phyloP scores from a whole-genome alignment of 1,140 invertebrate genomes.

The Conopomorpha cramerella region DNA sequence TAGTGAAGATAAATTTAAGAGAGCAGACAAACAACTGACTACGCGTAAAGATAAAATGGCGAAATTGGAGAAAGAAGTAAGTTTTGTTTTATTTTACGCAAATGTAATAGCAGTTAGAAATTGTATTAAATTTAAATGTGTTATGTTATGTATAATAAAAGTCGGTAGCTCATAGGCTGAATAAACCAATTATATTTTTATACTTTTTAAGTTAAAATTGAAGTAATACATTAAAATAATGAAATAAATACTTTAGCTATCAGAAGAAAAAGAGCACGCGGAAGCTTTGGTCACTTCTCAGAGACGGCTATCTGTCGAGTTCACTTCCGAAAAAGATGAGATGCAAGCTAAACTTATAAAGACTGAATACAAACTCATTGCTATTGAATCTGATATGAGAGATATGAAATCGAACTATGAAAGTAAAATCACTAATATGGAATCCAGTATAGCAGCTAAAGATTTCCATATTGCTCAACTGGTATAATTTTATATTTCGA shows the following conservation, averaged over 20 bases:
- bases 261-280: slow-evolving; percentile 60
- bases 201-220: too few species aligned
- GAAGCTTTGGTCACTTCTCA: slow-evolving; percentile 35
- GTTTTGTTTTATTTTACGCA: slow-evolving; percentile 6
- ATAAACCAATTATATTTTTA: too few species aligned
- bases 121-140: too few species aligned
- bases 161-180: too few species aligned
- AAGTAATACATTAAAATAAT: too few species aligned
- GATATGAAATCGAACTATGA: slow-evolving; percentile 58
- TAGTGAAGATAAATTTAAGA: slow-evolving; percentile 65
- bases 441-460: slow-evolving; percentile 63
- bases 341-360: slow-evolving; percentile 52
- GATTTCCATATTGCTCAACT: slow-evolving; percentile 63
- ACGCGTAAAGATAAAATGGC: slow-evolving; percentile 64
- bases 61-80: slow-evolving; percentile 66
- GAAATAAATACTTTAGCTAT: too few species aligned
- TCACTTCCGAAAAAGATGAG: slow-evolving; percentile 48
- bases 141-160: too few species aligned
- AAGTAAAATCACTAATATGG: slow-evolving; percentile 60
- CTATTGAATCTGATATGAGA: slow-evolving; percentile 63
- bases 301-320: slow-evolving; percentile 43
- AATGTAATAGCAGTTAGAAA: too few species aligned
- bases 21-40: slow-evolving; percentile 60
- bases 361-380: slow-evolving; percentile 63
- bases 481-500: slow-evolving; percentile 35